Conservation (phyloP, 1,140 invertebrate genomes). For the Brachionus paranguensis region DNA sequence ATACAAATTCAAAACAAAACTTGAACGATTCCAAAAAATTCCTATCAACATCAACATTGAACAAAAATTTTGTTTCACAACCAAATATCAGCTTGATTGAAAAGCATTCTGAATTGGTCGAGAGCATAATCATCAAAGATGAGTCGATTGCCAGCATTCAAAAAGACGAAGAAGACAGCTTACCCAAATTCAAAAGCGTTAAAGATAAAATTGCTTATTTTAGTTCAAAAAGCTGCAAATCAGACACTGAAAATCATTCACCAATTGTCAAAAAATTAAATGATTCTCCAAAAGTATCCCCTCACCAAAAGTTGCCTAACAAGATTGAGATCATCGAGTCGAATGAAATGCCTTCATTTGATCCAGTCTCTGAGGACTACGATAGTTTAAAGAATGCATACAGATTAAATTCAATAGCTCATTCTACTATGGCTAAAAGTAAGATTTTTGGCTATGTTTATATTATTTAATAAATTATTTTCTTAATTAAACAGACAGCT, state of each 20-base stretch:
- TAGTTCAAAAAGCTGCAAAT: neutral
- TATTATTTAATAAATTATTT: neutral
- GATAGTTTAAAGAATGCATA: constrained; percentile 24
- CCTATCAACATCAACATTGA: neutral
- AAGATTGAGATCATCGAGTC: neutral
- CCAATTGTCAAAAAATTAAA: neutral
- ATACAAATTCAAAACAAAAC: neutral
- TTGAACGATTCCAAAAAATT: neutral
- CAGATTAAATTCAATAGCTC: neutral
- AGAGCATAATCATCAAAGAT: neutral
- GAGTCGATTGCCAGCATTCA: neutral
- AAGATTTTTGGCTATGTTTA: neutral
- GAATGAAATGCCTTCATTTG: neutral
- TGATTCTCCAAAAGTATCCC: neutral
- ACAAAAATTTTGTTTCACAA: neutral
- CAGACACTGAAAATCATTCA: neutral
- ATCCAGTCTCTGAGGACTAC: neutral
- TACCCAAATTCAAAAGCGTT: neutral
- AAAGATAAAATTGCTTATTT: constrained; percentile 26
- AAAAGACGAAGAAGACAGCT: neutral
- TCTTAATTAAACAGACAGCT: neutral
- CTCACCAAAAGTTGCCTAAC: neutral
- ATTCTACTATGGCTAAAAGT: neutral
- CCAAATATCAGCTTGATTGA: constrained; percentile 6
- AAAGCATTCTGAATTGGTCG: neutral